Evolutionary conservation across 2,113 vertebrate genomes (phyloP).

Genomic region (Deroptyus accipitrinus): DNA sequence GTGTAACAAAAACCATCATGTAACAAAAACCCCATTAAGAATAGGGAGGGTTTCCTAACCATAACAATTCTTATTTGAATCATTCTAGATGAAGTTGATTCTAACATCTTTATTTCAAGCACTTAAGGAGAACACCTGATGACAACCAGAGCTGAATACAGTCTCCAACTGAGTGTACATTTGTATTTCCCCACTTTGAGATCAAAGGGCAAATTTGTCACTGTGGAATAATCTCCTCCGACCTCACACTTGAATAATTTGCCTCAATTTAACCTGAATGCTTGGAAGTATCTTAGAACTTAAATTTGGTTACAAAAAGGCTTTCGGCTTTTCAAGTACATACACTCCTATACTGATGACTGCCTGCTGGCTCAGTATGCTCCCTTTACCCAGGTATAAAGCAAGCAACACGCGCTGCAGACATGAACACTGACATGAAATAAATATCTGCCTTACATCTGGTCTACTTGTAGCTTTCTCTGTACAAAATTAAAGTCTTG

Average conservation of each 20-base stretch:
- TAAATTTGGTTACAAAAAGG: background rate
- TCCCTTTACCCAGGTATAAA: background rate
- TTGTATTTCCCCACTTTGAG: background rate
- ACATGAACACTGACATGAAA: background rate
- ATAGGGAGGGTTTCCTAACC: background rate
- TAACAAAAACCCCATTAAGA: background rate
- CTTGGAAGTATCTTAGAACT: background rate
- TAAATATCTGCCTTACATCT: background rate
- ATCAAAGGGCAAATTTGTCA: background rate
- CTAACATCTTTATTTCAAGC: background rate
- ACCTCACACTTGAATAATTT: background rate
- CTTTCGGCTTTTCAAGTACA: background rate
- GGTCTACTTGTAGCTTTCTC: background rate
- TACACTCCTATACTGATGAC: background rate
- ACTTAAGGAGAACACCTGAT: background rate
- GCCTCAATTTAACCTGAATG: background rate
- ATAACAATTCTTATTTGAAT: background rate
- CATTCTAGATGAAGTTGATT: background rate
- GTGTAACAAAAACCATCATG: background rate
- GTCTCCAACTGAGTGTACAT: background rate
- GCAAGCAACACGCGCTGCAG: background rate
- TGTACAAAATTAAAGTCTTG: background rate
- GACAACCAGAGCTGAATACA: background rate
- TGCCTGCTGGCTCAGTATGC: background rate
- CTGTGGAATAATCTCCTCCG: background rate